phyloP scores from a whole-genome alignment of 2,888 invertebrate genomes.

The Dinocampus coccinellae region DNA sequence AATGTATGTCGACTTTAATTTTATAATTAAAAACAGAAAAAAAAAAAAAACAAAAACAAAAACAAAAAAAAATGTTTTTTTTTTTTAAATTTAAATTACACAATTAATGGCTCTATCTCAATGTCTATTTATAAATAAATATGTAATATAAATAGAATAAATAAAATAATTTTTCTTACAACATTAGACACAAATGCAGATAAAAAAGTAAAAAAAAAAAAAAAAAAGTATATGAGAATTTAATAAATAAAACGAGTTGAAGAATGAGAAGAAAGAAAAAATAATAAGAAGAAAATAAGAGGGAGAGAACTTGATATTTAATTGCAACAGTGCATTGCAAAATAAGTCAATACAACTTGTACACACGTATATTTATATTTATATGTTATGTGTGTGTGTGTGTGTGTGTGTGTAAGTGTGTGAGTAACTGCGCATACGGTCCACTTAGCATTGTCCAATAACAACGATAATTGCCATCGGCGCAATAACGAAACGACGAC shows the following conservation, averaged over 20 bases:
- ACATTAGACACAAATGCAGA: neutral
- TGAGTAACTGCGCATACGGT: slow-evolving; percentile 31
- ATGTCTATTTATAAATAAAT: neutral
- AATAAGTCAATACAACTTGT: neutral
- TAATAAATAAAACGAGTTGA: neutral
- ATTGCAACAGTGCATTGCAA: neutral
- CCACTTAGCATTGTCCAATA: slow-evolving; percentile 52
- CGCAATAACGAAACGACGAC: slow-evolving; percentile 36
- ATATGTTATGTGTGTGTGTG: neutral
- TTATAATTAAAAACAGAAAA: neutral
- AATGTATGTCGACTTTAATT: slow-evolving; percentile 3
- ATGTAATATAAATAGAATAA: neutral
- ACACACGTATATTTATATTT: neutral
- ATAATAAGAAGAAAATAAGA: neutral
- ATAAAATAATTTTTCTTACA: neutral
- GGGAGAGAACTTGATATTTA: neutral
- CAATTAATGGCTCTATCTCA: neutral
- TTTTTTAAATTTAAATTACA: neutral
- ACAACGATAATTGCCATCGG: slow-evolving; percentile 47
- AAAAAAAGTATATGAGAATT: no score
- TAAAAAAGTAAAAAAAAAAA: neutral
- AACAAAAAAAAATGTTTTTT: no score
- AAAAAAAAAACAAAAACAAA: no score
- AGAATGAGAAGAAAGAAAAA: neutral
- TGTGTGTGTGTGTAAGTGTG: neutral